These are phyloP conservation scores for Poeciliopsis paucimaculata DNA, from an alignment of 2,797 vertebrate species.

Conservation along the genomic window DNA sequence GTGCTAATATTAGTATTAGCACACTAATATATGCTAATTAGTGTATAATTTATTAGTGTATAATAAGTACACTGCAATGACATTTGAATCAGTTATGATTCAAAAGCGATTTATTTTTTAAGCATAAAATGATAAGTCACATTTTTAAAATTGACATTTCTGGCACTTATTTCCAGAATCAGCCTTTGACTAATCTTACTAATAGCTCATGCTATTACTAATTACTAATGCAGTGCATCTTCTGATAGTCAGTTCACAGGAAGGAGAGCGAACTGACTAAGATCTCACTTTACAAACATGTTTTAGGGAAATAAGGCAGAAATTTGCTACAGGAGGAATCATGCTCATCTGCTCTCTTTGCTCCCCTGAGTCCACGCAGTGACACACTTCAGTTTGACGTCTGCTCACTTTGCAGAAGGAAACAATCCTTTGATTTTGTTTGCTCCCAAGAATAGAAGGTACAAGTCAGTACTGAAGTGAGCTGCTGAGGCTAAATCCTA, in stretches of 20 bases:
- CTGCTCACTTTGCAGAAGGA: slow-evolving; percentile 28
- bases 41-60: too few species aligned
- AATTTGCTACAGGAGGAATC: slow-evolving; percentile 51
- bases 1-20: too few species aligned
- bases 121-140: background rate
- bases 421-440: slow-evolving; percentile 37
- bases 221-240: background rate
- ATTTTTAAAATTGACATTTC: background rate
- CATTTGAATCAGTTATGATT: background rate
- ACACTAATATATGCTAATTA: too few species aligned
- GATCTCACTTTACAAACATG: slow-evolving; percentile 2
- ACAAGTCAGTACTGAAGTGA: background rate
- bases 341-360: slow-evolving; percentile 64
- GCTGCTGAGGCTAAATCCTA: background rate
- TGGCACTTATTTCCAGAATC: background rate
- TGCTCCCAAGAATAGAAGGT: slow-evolving; percentile 3
- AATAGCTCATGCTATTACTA: background rate
- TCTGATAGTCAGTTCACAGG: slow-evolving; percentile 14
- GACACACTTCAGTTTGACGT: slow-evolving; percentile 14
- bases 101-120: background rate
- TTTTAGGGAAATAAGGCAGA: slow-evolving; percentile 53
- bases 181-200: background rate
- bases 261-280: slow-evolving; percentile 40
- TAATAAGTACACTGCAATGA: background rate
- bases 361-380: slow-evolving; percentile 45